Percentiles rank a stretch among this genome's conserved stretches.
Evolutionary conservation across 2,113 vertebrate genomes (phyloP).

Genomic region (Phylloscopus whistleri): DNA sequence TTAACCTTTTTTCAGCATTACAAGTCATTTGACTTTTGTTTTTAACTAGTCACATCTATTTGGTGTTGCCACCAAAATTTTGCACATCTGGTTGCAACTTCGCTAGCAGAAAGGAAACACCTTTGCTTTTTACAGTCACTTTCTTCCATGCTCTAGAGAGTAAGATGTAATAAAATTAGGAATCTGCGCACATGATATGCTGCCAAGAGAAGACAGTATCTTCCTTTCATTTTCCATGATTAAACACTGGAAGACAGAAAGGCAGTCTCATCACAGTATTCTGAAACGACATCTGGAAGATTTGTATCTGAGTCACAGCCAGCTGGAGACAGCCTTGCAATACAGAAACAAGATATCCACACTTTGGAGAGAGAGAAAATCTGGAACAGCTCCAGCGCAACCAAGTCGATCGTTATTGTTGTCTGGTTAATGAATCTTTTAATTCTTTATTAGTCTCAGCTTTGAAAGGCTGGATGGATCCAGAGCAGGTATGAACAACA

Average conservation of each 20-base stretch:
- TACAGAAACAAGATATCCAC: neutral
- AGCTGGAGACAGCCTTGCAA: constrained; percentile 1
- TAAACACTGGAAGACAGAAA: neutral
- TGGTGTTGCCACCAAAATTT: neutral
- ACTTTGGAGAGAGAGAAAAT: neutral
- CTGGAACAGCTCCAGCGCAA: neutral
- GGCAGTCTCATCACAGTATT: neutral
- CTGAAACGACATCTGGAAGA: neutral
- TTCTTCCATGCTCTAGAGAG: neutral
- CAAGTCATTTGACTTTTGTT: neutral
- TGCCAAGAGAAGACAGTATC: constrained; percentile 5
- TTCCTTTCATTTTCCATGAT: neutral
- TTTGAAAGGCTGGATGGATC: neutral
- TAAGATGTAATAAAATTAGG: constrained; percentile 24
- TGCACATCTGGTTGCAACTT: constrained; percentile 1
- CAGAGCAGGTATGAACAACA: neutral
- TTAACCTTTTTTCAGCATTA: neutral
- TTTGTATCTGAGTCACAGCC: neutral
- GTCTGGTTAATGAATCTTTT: neutral
- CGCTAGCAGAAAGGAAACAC: constrained; percentile 3
- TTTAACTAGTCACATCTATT: neutral
- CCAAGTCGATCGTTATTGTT: neutral
- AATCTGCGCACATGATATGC: neutral
- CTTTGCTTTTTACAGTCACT: neutral
- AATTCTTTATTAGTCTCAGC: neutral